Base-by-base conservation (phyloP, 1,140 invertebrate genomes). In the Pollicipes pollicipes region DNA sequence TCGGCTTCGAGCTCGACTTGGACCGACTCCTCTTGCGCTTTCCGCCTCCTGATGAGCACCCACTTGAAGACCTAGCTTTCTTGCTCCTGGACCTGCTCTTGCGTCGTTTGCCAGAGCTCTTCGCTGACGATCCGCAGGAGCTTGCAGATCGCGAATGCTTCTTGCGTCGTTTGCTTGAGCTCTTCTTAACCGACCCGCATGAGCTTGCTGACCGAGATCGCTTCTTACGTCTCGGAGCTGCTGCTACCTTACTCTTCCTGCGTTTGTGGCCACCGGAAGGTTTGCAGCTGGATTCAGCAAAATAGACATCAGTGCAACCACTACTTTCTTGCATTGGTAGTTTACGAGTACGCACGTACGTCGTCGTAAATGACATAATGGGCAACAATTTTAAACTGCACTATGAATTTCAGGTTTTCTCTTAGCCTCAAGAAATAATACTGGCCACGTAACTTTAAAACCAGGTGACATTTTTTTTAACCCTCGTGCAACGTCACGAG, bases 31-130 rank as follows among this genome's bases (percentile, higher is more conserved):
- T 6, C 24, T 58, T 58, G 17, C 17, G 45, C 45, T 58, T 58
- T 24, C 45, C 45, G 24, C 45, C 21, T 13, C 45, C 45, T 21
- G 10, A 10, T 21, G 45, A 58, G 21, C 45, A 58, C 2, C 13
- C 45, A 58, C 45, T 58, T 3, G 45, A 10, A 24, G 45, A 58
- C 24, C 45, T 10, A 3, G 45, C 13, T 21, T 58, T n/a, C n/a
- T n/a, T n/a, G n/a, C n/a, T n/a, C n/a, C n/a, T 58, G 45, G 45
- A 58, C 45, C 45, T 58, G 45, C 45, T 58, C 45, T 58, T 58
- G 21, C 17, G 45, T 10, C 45, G 45, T 58, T 58, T 58, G 45
- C 17, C 2, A 21, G 6, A 6, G 45, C 10, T 35, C 16, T 35
- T 17, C 45, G 13, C 24, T 17, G 6, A 10, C 21, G 45, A 24